These are phyloP conservation scores for Eumacrocentrus americanus DNA, from an alignment of 2,888 invertebrate species.

Conservation along the genomic window DNA sequence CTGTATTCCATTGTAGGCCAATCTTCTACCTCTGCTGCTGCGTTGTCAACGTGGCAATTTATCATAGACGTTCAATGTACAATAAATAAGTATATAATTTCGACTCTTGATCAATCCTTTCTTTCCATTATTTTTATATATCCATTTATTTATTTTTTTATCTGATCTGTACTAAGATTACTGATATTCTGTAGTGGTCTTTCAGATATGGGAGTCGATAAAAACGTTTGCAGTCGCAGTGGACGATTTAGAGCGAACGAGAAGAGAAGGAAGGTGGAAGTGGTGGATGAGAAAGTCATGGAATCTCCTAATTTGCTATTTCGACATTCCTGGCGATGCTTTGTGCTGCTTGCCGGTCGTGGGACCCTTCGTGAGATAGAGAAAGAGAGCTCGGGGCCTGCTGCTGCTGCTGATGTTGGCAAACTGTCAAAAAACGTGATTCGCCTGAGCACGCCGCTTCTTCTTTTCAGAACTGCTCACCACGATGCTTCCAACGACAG, in stretches of 20 bases:
- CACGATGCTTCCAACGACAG: constrained; percentile 13
- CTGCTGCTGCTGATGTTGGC: constrained; percentile 38
- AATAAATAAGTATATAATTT: background rate
- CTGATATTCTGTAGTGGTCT: no score
- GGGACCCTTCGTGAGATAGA: constrained; percentile 53
- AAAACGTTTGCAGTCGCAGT: constrained; percentile 28
- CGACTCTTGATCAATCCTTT: background rate
- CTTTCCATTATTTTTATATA: background rate
- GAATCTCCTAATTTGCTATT: constrained; percentile 61
- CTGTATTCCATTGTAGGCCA: background rate
- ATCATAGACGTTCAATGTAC: no score
- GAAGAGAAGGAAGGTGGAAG: constrained; percentile 32
- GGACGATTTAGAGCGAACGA: constrained; percentile 34
- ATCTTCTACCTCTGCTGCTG: background rate
- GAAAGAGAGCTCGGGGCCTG: constrained; percentile 45
- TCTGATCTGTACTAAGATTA: no score
- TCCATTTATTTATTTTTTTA: no score
- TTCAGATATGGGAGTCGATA: constrained; percentile 1
- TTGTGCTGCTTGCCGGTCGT: constrained; percentile 37
- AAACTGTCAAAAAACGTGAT: constrained; percentile 58
- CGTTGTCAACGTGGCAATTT: background rate
- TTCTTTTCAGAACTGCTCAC: constrained; percentile 33
- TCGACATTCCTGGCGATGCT: constrained; percentile 54
- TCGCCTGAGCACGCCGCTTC: constrained; percentile 39
- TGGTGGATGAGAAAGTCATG: constrained; percentile 42